A percentile compares a stretch with the other conserved stretches of the same genome.
phyloP scores from a whole-genome alignment of 2,797 vertebrate genomes.

The Pangasius krempfi region DNA sequence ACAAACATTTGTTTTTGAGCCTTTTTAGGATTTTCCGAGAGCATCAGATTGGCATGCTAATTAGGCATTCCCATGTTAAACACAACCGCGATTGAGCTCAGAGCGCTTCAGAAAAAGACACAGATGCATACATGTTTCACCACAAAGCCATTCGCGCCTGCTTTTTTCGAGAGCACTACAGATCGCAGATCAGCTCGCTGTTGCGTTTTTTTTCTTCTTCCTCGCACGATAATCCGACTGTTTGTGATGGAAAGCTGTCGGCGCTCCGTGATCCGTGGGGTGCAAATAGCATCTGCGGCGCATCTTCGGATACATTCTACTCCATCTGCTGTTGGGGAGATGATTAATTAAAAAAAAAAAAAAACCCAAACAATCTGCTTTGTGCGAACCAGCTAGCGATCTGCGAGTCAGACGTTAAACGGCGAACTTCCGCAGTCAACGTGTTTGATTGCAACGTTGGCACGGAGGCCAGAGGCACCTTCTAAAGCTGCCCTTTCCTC shows the following conservation, averaged over 20 bases:
- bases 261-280: conserved; percentile 45
- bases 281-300: conserved; percentile 50
- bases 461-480: conserved; percentile 45
- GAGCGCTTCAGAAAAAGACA: background rate
- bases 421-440: conserved; percentile 15
- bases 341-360: conserved; percentile 42
- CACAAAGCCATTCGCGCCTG: conserved; percentile 3
- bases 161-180: conserved; percentile 4
- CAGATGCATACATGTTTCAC: background rate
- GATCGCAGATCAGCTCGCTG: conserved; percentile 13
- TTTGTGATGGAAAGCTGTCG: conserved; percentile 37
- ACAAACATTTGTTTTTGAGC: conserved; percentile 16
- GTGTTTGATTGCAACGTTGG: conserved; percentile 42
- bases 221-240: background rate
- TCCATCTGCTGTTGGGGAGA: conserved; percentile 57
- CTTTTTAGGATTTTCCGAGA: background rate
- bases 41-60: background rate
- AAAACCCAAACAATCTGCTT: conserved; percentile 42
- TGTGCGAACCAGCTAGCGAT: conserved; percentile 4
- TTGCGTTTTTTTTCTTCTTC: background rate
- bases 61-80: background rate
- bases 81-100: background rate
- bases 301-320: conserved; percentile 49
- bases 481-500: conserved; percentile 45
- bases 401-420: conserved; percentile 33